Percentiles rank a stretch among this genome's conserved stretches.
phyloP scores from a whole-genome alignment of 2,888 invertebrate genomes.

The Hypercompe scribonia region DNA sequence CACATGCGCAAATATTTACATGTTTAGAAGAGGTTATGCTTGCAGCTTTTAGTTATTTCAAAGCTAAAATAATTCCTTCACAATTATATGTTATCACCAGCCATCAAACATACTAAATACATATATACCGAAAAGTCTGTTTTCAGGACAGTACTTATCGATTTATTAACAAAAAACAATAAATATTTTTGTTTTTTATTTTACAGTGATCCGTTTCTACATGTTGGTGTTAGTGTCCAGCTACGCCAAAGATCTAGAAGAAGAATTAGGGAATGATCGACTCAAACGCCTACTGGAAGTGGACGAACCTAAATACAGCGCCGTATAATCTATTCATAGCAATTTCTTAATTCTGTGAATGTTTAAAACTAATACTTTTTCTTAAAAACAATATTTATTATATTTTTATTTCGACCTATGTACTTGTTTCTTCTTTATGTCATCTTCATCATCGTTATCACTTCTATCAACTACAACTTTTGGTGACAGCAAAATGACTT shows the following conservation, averaged over 20 bases:
- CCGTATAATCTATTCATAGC: constrained; percentile 14
- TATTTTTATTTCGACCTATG: neutral
- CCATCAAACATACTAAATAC: neutral
- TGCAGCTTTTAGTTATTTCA: no score
- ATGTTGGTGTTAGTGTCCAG: constrained; percentile 79
- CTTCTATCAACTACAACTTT: neutral
- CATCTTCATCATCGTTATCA: neutral
- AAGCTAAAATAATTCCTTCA: neutral
- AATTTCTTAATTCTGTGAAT: neutral
- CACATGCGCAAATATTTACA: no score
- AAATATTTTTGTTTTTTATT: neutral
- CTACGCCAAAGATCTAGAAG: constrained; percentile 71
- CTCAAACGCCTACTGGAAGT: constrained; percentile 60
- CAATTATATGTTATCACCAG: neutral
- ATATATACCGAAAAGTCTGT: neutral
- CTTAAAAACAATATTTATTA: neutral
- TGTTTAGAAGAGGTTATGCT: no score
- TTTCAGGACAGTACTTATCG: neutral
- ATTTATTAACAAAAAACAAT: neutral
- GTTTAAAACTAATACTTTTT: neutral
- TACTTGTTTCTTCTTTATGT: neutral
- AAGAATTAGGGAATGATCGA: constrained; percentile 63
- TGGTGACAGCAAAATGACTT: neutral
- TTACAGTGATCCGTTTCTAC: constrained; percentile 74
- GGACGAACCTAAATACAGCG: constrained; percentile 69